Conservation (phyloP, 1,140 invertebrate genomes). For the Drosophila kanapiae region DNA sequence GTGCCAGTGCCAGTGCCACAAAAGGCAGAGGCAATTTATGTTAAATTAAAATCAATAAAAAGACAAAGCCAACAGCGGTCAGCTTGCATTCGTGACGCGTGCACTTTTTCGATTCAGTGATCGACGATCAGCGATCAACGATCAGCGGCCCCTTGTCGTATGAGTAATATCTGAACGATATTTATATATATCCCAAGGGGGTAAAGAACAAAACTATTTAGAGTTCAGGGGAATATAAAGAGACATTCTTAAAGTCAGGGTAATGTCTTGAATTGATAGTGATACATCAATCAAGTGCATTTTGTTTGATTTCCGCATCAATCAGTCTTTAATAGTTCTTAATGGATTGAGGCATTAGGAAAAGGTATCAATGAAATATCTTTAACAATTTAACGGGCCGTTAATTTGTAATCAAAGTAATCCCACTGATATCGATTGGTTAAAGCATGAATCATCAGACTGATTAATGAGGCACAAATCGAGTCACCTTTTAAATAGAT, state of each 20-base stretch:
- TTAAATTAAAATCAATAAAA: constrained; percentile 82
- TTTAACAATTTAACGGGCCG: constrained; percentile 2
- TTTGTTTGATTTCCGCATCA: constrained; percentile 12
- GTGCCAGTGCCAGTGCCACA: constrained; percentile 19
- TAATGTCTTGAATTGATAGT: background rate
- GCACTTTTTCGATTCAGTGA: constrained; percentile 31
- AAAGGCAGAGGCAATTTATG: constrained; percentile 60
- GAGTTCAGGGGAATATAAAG: constrained; percentile 9
- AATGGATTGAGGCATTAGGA: background rate
- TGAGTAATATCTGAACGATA: constrained; percentile 32
- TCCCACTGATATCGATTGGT: background rate
- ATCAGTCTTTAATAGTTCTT: background rate
- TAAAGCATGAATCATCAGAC: background rate
- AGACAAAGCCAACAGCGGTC: constrained; percentile 23
- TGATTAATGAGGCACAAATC: background rate
- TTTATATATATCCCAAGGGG: background rate
- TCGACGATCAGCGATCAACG: constrained; percentile 19
- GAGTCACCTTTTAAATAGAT: background rate
- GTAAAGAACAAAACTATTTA: constrained; percentile 10
- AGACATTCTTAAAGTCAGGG: constrained; percentile 12
- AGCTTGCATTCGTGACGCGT: constrained; percentile 41
- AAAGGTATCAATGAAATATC: background rate
- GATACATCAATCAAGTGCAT: constrained; percentile 6
- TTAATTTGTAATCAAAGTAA: background rate
- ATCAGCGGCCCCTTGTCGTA: constrained; percentile 34